A percentile compares a stretch with the other conserved stretches of the same genome.
These are phyloP conservation scores for Loris lydekkerianus DNA, from an alignment of 2,797 vertebrate genomes.

Conservation along the genomic window DNA sequence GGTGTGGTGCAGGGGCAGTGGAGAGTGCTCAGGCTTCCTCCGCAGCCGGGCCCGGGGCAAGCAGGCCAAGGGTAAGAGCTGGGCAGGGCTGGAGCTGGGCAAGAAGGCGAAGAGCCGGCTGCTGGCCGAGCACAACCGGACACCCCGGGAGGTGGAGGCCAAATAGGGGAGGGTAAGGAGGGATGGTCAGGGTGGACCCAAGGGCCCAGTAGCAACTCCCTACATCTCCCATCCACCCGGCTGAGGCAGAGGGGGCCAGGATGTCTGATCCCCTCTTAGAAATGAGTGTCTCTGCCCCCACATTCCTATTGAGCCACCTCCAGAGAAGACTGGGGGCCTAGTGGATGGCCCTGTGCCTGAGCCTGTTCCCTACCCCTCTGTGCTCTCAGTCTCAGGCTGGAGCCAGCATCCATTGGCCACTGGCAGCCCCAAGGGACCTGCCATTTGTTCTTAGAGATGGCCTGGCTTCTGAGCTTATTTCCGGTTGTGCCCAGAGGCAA, in stretches of 20 bases:
- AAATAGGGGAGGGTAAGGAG: slow-evolving; percentile 72
- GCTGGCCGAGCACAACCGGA: slow-evolving; percentile 92
- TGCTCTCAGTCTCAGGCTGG: neutral
- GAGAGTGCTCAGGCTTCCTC: slow-evolving; percentile 83
- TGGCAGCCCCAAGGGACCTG: slow-evolving; percentile 2
- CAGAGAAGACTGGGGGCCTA: neutral
- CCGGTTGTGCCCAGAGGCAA: slow-evolving; percentile 67
- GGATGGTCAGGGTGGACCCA: neutral
- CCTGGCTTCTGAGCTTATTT: slow-evolving; percentile 71
- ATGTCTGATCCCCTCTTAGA: neutral
- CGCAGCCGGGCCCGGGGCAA: slow-evolving; percentile 92
- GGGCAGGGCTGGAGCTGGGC: slow-evolving; percentile 89
- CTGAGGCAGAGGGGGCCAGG: neutral
- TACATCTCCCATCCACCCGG: slow-evolving; percentile 9
- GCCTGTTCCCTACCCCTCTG: neutral
- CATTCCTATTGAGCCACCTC: neutral
- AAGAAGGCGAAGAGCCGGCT: slow-evolving; percentile 91
- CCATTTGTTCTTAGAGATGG: slow-evolving; percentile 78
- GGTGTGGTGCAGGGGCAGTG: slow-evolving; percentile 94
- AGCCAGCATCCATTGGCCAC: neutral
- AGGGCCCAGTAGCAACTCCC: neutral
- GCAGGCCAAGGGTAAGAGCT: slow-evolving; percentile 93
- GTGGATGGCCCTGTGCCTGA: neutral
- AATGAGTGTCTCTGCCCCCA: neutral
- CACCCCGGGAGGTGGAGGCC: slow-evolving; percentile 90